Base-by-base conservation (phyloP, 2,888 invertebrate species). In the Polydrusus pterygomalis region DNA sequence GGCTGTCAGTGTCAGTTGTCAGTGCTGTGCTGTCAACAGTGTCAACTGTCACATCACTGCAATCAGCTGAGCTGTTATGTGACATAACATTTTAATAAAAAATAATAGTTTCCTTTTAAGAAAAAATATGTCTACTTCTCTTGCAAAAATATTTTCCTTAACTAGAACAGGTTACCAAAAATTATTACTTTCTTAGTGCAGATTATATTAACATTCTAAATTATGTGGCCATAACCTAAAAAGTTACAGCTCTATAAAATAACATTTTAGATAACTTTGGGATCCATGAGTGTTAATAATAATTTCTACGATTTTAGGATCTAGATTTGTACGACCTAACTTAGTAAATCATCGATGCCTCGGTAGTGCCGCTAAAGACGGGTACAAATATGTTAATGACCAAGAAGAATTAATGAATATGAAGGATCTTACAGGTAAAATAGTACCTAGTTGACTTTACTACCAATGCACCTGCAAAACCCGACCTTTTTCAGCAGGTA, bases 301-400 rank as follows among this genome's bases (percentile, higher is more conserved):
- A 17, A 17, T 17, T 6, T 6, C 1, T 18, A 60, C 38, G 38
- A 43, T 68, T 70, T 7, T 40, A 74, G 72, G 77, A 84, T 74
- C 70, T 74, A 77, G 75, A 77, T 77, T 71, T 56, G 38, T 81
- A 9, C 77, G 80, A 47, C 82, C 81, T 13, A 51, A 49, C 11
- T 11, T 79, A 11, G 20, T 78, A 15, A 76, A 67, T 34, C 77
- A 78, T 51, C 75, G 81, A 45, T 71, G 56, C 40, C 5, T 77
- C 9, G 79, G 74, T 7, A 75, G 80, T 38, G 71, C 79, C 9
- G 56, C 84, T 5, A 82, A 82, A 77, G 84, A 81, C 79, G 86
- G 85, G 34, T 92, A 90, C 84, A 89, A 87, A 78, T 93, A 92
- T 86, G 92, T 95, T 0, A 93, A 92, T 83, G 90, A 91, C n/a